Evolutionary conservation across 1,140 invertebrate genomes (phyloP), one percentile per base, ranked within the genome.

Genomic region (Luehdorfia chinensis): DNA sequence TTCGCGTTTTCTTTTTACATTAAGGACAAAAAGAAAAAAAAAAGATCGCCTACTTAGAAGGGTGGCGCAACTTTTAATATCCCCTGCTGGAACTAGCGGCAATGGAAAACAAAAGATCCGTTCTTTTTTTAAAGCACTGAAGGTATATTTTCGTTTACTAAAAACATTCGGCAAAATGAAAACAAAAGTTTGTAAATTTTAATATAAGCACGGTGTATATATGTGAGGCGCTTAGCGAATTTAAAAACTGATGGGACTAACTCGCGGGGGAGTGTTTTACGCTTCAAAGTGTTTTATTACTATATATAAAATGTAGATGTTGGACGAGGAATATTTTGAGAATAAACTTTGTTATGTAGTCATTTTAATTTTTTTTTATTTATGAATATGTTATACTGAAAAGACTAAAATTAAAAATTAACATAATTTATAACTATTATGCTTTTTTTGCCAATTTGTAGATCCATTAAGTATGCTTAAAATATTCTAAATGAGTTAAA

Each of bases 1-100:
- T 79, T 64, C 66, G 71, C 70, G 76, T 85, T 85, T 85, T 85
- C 80, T 85, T 85, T 85, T 85, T 85, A 77, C 80, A 83, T 85
- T 85, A 84, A 80, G 72, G 68, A 83, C 73, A 83, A 80, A 81
- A 72, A 68, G 57, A 16, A 43, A 43, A n/a, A 77, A 80, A 78
- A 78, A 71, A 49, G 49, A 58, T 54, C 64, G 59, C 53, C 73
- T 77, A 84, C 77, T 83, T 78, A 80, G 77, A 78, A 80, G 80
- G 76, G 80, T 80, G 76, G 77, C 68, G 19, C 59, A 77, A 80
- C 67, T 80, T 79, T 84, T 79, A 79, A 80, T 79, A 76, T 83
- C 60, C 55, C 52, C 32, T 64, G 51, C 50, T 68, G 59, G 62
- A 55, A 63, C 50, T 53, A 39, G 21, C 53, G 25, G 32, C 34